Conservation (phyloP, 2,888 invertebrate species). For the Trachelus stipa region DNA sequence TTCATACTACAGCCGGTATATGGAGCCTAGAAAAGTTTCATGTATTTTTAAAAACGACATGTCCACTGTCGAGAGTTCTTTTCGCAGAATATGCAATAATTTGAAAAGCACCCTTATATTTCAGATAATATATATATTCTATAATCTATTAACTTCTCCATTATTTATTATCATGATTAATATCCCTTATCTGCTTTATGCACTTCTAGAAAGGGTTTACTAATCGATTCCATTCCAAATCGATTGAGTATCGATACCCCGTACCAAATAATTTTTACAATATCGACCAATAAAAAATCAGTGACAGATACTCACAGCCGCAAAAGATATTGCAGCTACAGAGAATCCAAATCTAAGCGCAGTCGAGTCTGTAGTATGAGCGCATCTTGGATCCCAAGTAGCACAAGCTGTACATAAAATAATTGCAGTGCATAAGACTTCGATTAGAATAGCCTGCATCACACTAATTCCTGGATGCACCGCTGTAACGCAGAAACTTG, state of each 20-base stretch:
- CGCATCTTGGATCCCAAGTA: slow-evolving; percentile 80
- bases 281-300: too few species aligned
- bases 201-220: too few species aligned
- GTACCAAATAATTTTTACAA: too few species aligned
- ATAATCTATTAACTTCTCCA: too few species aligned
- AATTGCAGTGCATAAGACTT: slow-evolving; percentile 51
- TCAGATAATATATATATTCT: too few species aligned
- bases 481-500: slow-evolving; percentile 74
- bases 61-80: too few species aligned
- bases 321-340: slow-evolving; percentile 75
- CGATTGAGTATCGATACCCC: too few species aligned
- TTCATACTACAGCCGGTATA: slow-evolving; percentile 80
- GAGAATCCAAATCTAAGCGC: slow-evolving; percentile 78
- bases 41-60: slow-evolving; percentile 1
- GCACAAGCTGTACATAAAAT: slow-evolving; percentile 69
- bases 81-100: too few species aligned
- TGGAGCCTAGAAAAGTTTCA: slow-evolving; percentile 71
- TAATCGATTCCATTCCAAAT: too few species aligned
- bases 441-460: slow-evolving; percentile 57
- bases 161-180: too few species aligned
- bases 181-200: too few species aligned
- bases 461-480: slow-evolving; percentile 68
- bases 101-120: too few species aligned
- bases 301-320: slow-evolving; percentile 70
- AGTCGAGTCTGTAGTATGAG: slow-evolving; percentile 73